Evolutionary conservation across 2,888 invertebrate species (phyloP).

Genomic region (Bombylius major): DNA sequence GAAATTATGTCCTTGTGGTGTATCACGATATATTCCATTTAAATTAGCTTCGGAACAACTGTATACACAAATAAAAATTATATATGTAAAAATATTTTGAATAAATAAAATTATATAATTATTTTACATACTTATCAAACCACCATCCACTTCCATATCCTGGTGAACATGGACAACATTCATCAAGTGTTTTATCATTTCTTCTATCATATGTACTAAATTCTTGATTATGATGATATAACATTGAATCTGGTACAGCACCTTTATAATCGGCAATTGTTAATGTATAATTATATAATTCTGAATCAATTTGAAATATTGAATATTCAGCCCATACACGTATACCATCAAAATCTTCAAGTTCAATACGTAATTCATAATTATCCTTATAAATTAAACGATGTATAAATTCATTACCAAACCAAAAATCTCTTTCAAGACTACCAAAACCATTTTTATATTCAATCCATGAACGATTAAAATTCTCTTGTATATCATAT

Average conservation of each 20-base stretch:
- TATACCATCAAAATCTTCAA: constrained; percentile 40
- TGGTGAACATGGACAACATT: constrained; percentile 42
- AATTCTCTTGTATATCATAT: constrained; percentile 35
- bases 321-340: constrained; percentile 42
- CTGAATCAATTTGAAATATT: constrained; percentile 33
- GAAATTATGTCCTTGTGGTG: constrained; percentile 37
- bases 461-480: constrained; percentile 42
- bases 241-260: constrained; percentile 41
- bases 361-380: constrained; percentile 38
- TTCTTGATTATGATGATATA: constrained; percentile 39
- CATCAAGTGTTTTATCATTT: constrained; percentile 39
- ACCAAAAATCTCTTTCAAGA: constrained; percentile 44
- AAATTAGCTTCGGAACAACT: constrained; percentile 46
- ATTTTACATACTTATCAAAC: constrained; percentile 40
- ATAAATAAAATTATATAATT: background rate
- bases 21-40: constrained; percentile 40
- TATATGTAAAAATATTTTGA: background rate
- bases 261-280: constrained; percentile 40
- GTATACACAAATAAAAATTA: constrained; percentile 14
- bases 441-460: constrained; percentile 47
- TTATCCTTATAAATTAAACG: constrained; percentile 33
- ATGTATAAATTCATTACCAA: constrained; percentile 45
- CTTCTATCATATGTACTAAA: constrained; percentile 35
- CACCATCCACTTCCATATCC: constrained; percentile 49
- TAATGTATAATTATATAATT: constrained; percentile 37